Evolutionary conservation across 2,888 invertebrate genomes (phyloP).

Genomic region (Lepidonotus clava): DNA sequence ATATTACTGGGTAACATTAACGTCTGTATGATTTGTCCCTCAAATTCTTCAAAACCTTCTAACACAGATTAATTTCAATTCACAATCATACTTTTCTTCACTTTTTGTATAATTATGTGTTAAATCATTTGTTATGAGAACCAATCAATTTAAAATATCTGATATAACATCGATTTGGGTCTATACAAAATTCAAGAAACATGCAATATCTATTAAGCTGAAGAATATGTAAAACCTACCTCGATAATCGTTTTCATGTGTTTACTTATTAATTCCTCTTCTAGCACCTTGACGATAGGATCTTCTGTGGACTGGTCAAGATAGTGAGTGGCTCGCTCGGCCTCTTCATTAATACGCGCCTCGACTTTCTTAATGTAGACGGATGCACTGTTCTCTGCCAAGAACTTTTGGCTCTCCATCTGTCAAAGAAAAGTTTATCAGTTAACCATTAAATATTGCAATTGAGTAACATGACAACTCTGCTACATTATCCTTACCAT

Average conservation of each 20-base stretch:
- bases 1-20: not conserved
- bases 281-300: conserved; percentile 96
- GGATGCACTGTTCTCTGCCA: conserved; percentile 98
- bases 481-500: not conserved
- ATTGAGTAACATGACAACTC: not conserved
- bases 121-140: too few relatives aligned
- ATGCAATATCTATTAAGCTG: too few relatives aligned
- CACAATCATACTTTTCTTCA: too few relatives aligned
- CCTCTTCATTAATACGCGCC: conserved; percentile 97
- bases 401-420: conserved; percentile 97
- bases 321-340: conserved; percentile 97
- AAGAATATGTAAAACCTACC: conserved; percentile 72
- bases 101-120: too few relatives aligned
- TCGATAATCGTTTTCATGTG: conserved; percentile 98
- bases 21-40: too few relatives aligned
- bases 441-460: conserved; percentile 89
- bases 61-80: too few relatives aligned
- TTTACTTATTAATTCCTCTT: conserved; percentile 97
- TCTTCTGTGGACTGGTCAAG: conserved; percentile 98
- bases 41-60: too few relatives aligned
- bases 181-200: too few relatives aligned
- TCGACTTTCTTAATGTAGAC: conserved; percentile 99
- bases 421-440: conserved; percentile 66
- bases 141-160: too few relatives aligned
- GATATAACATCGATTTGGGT: too few relatives aligned